Evolutionary conservation across 2,113 vertebrate species (phyloP).

Genomic region (Pygoscelis antarcticus): DNA sequence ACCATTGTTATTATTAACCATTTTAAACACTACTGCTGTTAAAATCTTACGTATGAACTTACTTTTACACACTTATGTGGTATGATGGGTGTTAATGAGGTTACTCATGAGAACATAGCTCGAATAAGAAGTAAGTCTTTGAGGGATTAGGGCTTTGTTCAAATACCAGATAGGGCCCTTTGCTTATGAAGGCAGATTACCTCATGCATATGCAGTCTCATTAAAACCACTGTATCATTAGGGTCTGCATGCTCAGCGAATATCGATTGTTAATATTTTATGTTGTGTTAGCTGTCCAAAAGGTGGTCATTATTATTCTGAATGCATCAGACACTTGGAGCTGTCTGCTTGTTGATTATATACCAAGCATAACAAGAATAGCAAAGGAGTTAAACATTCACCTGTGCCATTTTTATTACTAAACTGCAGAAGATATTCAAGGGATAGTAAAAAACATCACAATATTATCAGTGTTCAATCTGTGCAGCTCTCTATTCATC

Average conservation of each 20-base stretch:
- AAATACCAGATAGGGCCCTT: neutral
- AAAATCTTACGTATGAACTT: neutral
- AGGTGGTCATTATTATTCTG: constrained; percentile 19
- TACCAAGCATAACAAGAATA: neutral
- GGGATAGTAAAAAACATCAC: neutral
- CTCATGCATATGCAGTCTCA: neutral
- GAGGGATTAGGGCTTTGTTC: neutral
- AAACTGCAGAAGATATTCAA: neutral
- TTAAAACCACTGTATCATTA: neutral
- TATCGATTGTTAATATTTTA: constrained; percentile 42
- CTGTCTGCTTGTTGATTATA: neutral
- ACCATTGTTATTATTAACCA: neutral
- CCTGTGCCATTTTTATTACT: neutral
- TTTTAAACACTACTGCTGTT: neutral
- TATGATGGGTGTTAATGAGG: neutral
- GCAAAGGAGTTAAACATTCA: neutral
- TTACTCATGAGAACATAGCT: neutral
- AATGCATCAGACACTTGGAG: neutral
- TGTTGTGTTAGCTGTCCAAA: constrained; percentile 3
- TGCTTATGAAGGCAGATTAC: neutral
- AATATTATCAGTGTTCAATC: neutral
- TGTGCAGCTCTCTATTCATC: constrained; percentile 14
- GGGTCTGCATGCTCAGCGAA: neutral
- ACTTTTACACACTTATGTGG: neutral
- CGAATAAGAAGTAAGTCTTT: neutral